Conservation (phyloP, 1,140 invertebrate species). For the Sitobion miscanthi region DNA sequence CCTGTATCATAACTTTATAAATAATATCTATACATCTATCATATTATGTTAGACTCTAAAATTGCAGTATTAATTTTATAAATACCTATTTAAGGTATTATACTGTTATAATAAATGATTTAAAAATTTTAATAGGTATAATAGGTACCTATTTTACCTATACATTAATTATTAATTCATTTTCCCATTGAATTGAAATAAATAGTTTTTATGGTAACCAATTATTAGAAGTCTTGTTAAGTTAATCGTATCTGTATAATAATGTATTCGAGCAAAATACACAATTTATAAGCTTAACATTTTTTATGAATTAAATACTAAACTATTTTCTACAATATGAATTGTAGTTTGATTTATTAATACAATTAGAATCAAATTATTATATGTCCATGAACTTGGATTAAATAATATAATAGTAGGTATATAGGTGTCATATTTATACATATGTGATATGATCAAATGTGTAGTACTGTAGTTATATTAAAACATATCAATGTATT, state of each 20-base stretch:
- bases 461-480: background rate
- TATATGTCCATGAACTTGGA: background rate
- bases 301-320: background rate
- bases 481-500: background rate
- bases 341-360: background rate
- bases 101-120: background rate
- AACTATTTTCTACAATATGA: background rate
- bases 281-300: background rate
- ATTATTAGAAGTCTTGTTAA: background rate
- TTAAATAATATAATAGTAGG: background rate
- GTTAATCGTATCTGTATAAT: background rate
- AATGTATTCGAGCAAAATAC: background rate
- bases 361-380: background rate
- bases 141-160: too few species aligned
- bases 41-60: background rate
- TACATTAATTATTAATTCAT: background rate
- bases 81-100: background rate
- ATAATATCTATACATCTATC: background rate
- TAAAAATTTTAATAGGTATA: too few species aligned
- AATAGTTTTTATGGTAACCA: background rate
- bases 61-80: background rate
- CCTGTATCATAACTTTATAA: background rate
- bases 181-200: background rate
- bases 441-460: background rate
- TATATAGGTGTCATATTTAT: background rate